Evolutionary conservation across 2,113 vertebrate species (phyloP), one percentile per base, ranked within the genome.

Genomic region (Sprattus sprattus): DNA sequence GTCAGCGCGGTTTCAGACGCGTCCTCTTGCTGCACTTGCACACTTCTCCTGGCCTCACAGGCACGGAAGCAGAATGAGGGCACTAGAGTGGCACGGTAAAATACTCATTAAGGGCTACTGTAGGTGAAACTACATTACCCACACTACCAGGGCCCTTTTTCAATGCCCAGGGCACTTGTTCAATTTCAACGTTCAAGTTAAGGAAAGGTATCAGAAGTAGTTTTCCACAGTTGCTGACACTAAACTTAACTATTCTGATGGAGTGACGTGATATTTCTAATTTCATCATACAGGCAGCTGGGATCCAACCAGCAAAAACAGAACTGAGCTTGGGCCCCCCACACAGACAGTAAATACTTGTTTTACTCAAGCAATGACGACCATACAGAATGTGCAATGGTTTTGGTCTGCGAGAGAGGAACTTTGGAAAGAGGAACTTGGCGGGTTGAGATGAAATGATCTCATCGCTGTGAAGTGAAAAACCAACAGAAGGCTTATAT

Each of bases 1-100:
- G 92, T 90, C 87, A 92, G 88, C 49, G 9, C 54, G 81, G 84
- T 67, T 81, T 81, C 71, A 78, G 28, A 78, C 28, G 71, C 28
- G 32, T 11, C 28, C 71, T 78, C 39, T 10, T 13, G 11, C 28
- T 39, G 71, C 71, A 78, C 71, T 75, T 78, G 71, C 71, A 78
- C 71, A 78, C 71, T 78, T 78, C 28, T 78, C 3, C 71, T 78
- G 71, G 71, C 71, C 71, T 16, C 32, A 32, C 71, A 39, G 71
- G 71, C 32, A 39, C 71, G 28, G 71, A 39, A 32, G 28, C 11
- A 39, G 71, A 39, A 32, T 39, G 3, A 39, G 32, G 44, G 71
- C 32, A 75, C 25, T 11, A 71, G 28, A 13, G 25, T 78, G 71
- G 71, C 71, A 78, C 13, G 32, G 71, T n/a, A 4, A 28, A 67